Evolutionary conservation across 2,888 invertebrate species (phyloP), one percentile per base, ranked within the genome.

Genomic region (Melinaea marsaeus): DNA sequence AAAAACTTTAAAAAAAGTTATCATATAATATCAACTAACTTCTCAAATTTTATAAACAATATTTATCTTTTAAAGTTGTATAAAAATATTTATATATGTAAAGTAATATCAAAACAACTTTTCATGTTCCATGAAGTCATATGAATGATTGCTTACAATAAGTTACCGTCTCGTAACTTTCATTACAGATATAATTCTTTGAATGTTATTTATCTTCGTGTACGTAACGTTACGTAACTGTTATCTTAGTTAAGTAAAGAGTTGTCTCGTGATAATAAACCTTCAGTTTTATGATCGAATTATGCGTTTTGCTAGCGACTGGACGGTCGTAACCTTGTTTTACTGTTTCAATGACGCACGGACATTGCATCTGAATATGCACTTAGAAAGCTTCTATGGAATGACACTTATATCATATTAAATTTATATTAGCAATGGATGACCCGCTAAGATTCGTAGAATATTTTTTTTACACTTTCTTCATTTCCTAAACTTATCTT

Each of bases 221-320:
- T 62, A 45, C n/a, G 11, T 33, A 22, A 58, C 63, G 72, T 61
- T 67, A 65, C 68, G 68, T 32, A 32, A 51, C 32, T 32, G 32
- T 51, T 51, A 51, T 51, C 32, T 72, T 70, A 64, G 72, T 74
- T 75, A 75, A 71, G 74, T 71, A 75, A 80, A 78, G 79, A 75
- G 79, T 80, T 81, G 78, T 75, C 75, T 75, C 75, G 74, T 78
- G 76, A 77, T 76, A 80, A 79, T 87, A 85, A 87, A 85, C 81
- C 71, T 69, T 22, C n/a, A 69, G 75, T 80, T 85, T 87, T 81
- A 87, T 79, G 81, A 73, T 69, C 59, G 73, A 79, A 87, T 85
- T 85, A 86, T 85, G 80, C 85, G 75, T 78, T 76, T 71, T 72
- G 75, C 75, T 67, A 74, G 71, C 70, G 72, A 75, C 75, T 73